Percentiles rank a stretch among this genome's conserved stretches.
These are phyloP conservation scores for Dynastes tityus DNA, from an alignment of 2,888 invertebrate genomes.

Conservation along the genomic window DNA sequence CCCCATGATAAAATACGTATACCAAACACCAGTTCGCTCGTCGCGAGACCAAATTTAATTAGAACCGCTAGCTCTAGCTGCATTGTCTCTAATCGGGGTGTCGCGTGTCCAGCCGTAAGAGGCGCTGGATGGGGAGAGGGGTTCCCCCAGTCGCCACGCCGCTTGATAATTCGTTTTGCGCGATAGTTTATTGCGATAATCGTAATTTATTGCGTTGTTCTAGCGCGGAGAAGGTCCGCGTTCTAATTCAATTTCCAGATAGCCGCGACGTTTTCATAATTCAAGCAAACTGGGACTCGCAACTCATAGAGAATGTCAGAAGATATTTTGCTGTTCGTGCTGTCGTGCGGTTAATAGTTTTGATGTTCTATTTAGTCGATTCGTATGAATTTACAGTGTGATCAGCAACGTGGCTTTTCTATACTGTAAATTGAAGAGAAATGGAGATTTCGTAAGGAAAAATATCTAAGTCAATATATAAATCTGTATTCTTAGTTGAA, in stretches of 20 bases:
- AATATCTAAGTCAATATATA: too few species aligned
- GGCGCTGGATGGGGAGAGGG: not conserved
- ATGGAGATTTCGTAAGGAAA: too few species aligned
- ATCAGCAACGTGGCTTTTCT: too few species aligned
- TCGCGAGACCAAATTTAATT: constrained; percentile 57
- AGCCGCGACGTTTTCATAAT: not conserved
- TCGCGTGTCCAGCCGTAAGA: constrained; percentile 54
- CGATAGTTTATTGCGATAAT: constrained; percentile 44
- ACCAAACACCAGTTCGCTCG: constrained; percentile 9
- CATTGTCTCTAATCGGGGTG: constrained; percentile 51
- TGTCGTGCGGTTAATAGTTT: too few species aligned
- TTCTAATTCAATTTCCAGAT: constrained; percentile 31
- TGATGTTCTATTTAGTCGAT: too few species aligned
- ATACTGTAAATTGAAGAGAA: too few species aligned
- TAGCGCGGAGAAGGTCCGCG: not conserved
- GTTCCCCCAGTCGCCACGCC: not conserved
- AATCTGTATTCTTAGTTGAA: too few species aligned
- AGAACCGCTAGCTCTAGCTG: constrained; percentile 49
- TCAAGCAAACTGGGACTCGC: not conserved
- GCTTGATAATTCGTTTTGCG: constrained; percentile 26
- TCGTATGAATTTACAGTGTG: too few species aligned
- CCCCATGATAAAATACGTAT: not conserved
- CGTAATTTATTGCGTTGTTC: constrained; percentile 34
- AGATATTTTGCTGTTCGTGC: too few species aligned
- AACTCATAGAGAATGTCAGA: too few species aligned